Evolutionary conservation across 2,888 invertebrate genomes (phyloP), one percentile per base, ranked within the genome.

Genomic region (Xestia rhomboidea): DNA sequence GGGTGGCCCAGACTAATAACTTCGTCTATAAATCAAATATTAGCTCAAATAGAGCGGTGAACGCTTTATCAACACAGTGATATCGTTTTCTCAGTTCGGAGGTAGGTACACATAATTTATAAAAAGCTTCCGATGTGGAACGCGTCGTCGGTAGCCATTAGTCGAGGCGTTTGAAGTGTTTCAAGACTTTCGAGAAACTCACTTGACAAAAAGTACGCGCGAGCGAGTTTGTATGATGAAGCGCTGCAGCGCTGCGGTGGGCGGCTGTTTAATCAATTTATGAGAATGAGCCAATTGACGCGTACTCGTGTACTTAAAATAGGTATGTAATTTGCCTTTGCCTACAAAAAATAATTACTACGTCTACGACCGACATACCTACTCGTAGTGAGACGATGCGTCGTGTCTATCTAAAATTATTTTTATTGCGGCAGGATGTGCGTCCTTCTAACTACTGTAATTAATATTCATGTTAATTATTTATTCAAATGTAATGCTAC

Each of bases 21-120:
- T 90, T 87, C 86, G 88, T 88, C 90, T 89, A 93, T 93, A 93
- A 93, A 94, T 94, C 94, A 93, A 93, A 93, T 92, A 93, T 93
- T 93, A 92, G 91, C 89, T 90, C 89, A 92, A 92, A 92, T 93
- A 92, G 91, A 92, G 89, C 89, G 90, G 88, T 90, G 90, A 88
- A 87, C 87, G 88, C 83, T 91, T 89, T 90, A 90, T 92, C 90
- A 90, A 89, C 82, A 85, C 86, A 86, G 89, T 87, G 88, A 87
- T 89, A 88, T 89, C 86, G 84, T 89, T 89, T 87, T 87, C 89
- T 86, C 82, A 79, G 87, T 88, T 87, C 44, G 62, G 62, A 75
- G 76, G 72, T 80, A 67, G 24, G 34, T 38, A 63, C 38, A 83
- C 79, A 81, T 88, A 79, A 85, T 88, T 91, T 89, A 90, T 88